A percentile compares a stretch with the other conserved stretches of the same genome.
These are phyloP conservation scores for Schrankia costaestrigalis DNA, from an alignment of 2,888 invertebrate genomes.

Conservation along the genomic window DNA sequence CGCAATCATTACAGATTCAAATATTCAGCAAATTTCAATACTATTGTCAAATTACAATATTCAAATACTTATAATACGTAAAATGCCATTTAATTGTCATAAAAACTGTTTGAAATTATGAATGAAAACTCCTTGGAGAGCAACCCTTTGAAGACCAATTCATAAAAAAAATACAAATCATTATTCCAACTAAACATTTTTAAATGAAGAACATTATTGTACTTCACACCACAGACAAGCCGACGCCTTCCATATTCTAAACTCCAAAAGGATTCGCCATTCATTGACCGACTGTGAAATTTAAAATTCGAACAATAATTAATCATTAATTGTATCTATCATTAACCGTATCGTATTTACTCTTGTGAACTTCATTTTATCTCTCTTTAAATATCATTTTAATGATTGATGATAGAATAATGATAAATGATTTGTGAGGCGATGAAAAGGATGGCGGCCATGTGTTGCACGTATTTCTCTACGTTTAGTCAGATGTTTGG, in stretches of 20 bases:
- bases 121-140: conserved; percentile 35
- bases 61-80: no score
- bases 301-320: conserved; percentile 65
- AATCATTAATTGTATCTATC: conserved; percentile 77
- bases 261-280: conserved; percentile 31
- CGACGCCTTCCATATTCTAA: conserved; percentile 46
- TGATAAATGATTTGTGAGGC: conserved; percentile 66
- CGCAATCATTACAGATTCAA: no score
- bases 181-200: no score
- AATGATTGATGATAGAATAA: conserved; percentile 71
- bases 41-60: no score
- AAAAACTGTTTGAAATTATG: conserved; percentile 52
- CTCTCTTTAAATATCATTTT: conserved; percentile 79
- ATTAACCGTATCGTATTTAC: conserved; percentile 71
- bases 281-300: conserved; percentile 57
- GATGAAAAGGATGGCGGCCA: conserved; percentile 70
- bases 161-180: conserved; percentile 37
- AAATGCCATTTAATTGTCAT: conserved; percentile 45
- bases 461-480: conserved; percentile 57
- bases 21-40: no score
- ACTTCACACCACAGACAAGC: conserved; percentile 44
- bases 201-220: no score
- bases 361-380: conserved; percentile 72
- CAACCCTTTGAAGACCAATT: conserved; percentile 42
- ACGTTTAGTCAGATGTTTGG: conserved; percentile 60